Conservation (phyloP, 2,888 invertebrate species). For the Amblyjoppa fuscipennis region DNA sequence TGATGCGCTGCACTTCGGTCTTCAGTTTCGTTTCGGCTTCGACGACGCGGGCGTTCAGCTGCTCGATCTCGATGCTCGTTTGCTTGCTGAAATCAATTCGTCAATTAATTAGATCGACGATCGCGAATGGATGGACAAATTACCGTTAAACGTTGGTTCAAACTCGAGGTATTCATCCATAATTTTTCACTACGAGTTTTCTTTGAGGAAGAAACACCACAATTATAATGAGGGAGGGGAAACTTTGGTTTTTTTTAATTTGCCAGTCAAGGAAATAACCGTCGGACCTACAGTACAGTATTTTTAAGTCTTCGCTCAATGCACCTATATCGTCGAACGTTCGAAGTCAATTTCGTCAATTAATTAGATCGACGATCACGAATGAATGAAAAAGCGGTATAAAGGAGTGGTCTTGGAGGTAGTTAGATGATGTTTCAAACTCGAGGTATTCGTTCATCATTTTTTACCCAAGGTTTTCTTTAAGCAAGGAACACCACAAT, state of each 20-base stretch:
- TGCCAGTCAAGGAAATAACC: slow-evolving; percentile 86
- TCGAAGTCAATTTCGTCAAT: slow-evolving; percentile 65
- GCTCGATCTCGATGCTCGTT: slow-evolving; percentile 99
- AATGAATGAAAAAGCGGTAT: neutral
- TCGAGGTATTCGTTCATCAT: slow-evolving; percentile 52
- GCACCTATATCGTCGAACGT: slow-evolving; percentile 86
- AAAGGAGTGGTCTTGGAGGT: neutral
- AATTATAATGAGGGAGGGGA: neutral
- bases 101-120: slow-evolving; percentile 1
- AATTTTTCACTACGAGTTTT: slow-evolving; percentile 45
- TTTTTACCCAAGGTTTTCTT: slow-evolving; percentile 30
- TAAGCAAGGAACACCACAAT: neutral
- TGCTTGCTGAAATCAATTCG: slow-evolving; percentile 91
- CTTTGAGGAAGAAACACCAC: neutral
- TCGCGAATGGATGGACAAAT: neutral
- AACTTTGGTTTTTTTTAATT: slow-evolving; percentile 9
- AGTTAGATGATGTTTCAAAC: neutral
- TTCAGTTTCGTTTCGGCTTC: slow-evolving; percentile 98
- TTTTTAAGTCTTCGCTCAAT: slow-evolving; percentile 88
- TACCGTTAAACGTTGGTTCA: neutral
- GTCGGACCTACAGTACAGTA: slow-evolving; percentile 88
- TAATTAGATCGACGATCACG: slow-evolving; percentile 9
- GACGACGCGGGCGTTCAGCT: slow-evolving; percentile 96
- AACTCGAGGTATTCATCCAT: slow-evolving; percentile 50
- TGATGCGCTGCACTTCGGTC: slow-evolving; percentile 97